phyloP scores from a whole-genome alignment of 2,113 vertebrate species.

The Camelus dromedarius region DNA sequence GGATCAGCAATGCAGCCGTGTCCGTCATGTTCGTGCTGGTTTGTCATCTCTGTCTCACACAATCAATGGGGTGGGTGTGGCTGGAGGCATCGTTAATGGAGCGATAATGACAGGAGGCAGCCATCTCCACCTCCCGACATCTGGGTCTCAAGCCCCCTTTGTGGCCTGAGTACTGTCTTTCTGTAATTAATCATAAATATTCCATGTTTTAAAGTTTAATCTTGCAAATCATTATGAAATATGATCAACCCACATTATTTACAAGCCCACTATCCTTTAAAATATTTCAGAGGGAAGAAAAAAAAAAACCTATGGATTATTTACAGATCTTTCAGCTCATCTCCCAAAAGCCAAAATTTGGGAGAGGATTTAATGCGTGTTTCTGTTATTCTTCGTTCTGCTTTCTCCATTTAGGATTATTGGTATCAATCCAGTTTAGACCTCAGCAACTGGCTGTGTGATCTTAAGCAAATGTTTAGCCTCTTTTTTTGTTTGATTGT shows the following conservation, averaged over 20 bases:
- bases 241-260: not conserved
- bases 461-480: conserved; percentile 29
- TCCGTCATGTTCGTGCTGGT: not conserved
- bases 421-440: conserved; percentile 30
- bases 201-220: not conserved
- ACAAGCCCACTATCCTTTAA: not conserved
- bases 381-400: not conserved
- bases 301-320: not conserved
- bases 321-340: not conserved
- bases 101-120: not conserved
- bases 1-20: not conserved
- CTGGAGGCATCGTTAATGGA: not conserved
- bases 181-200: not conserved
- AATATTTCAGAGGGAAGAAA: not conserved
- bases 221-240: conserved; percentile 31
- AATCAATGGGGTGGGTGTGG: not conserved
- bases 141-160: not conserved
- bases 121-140: not conserved
- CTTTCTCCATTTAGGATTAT: not conserved
- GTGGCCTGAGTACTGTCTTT: not conserved
- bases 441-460: not conserved
- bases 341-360: not conserved
- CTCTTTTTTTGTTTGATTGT: not conserved
- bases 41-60: not conserved
- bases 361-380: not conserved